A percentile compares a stretch with the other conserved stretches of the same genome.
Conservation (phyloP, 2,888 invertebrate species). For the Nipponacmea schrenckii region DNA sequence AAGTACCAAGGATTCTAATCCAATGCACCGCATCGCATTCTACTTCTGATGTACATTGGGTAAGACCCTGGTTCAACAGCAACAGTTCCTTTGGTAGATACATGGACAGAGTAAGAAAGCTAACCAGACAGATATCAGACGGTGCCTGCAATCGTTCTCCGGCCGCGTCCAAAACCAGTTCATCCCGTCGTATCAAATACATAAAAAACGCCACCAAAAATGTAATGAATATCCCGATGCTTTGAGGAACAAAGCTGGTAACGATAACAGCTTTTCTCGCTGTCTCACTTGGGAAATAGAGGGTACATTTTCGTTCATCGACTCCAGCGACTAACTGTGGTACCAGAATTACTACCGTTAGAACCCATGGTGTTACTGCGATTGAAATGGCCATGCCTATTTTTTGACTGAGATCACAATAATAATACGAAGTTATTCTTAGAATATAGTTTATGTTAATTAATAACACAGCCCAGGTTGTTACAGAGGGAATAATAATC, state of each 20-base stretch:
- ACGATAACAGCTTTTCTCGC: background rate
- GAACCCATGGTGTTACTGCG: background rate
- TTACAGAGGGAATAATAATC: slow-evolving; percentile 33
- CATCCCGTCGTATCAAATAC: slow-evolving; percentile 32
- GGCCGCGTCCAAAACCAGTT: slow-evolving; percentile 34
- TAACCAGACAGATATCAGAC: slow-evolving; percentile 36
- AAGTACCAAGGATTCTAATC: slow-evolving; percentile 26
- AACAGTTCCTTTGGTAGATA: slow-evolving; percentile 34
- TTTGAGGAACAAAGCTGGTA: background rate
- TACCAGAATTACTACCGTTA: background rate
- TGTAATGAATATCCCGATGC: slow-evolving; percentile 1
- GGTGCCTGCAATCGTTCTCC: slow-evolving; percentile 38
- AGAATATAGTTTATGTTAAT: slow-evolving; percentile 36
- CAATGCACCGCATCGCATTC: slow-evolving; percentile 30
- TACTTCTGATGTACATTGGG: slow-evolving; percentile 22
- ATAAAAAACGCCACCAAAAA: slow-evolving; percentile 8
- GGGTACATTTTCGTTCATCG: background rate
- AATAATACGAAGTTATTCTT: slow-evolving; percentile 24
- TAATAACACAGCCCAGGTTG: slow-evolving; percentile 33
- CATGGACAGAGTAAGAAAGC: slow-evolving; percentile 33
- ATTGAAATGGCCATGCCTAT: background rate
- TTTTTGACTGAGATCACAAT: background rate
- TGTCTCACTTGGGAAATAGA: background rate
- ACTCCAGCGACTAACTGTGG: background rate
- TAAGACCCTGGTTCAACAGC: slow-evolving; percentile 28